These are phyloP conservation scores for Rhingia rostrata DNA, from an alignment of 2,888 invertebrate genomes.

Conservation along the genomic window DNA sequence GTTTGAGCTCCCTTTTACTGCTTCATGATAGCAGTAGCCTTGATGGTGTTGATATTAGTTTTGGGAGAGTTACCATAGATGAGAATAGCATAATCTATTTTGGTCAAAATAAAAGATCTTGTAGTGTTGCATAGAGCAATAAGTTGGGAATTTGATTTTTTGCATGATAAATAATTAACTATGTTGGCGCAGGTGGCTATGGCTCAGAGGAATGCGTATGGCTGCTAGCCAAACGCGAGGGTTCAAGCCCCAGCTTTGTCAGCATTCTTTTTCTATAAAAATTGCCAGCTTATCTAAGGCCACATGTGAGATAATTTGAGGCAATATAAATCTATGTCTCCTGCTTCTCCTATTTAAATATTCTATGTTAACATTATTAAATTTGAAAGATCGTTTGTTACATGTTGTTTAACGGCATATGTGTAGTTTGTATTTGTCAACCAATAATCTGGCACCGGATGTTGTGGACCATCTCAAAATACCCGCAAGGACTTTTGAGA, in stretches of 20 bases:
- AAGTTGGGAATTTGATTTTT: conserved; percentile 17
- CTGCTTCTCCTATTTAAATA: conserved; percentile 23
- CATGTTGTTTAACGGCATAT: conserved; percentile 15
- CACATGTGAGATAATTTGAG: conserved; percentile 13
- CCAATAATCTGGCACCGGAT: conserved; percentile 18
- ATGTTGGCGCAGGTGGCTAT: conserved; percentile 37
- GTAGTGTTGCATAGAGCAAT: conserved; percentile 8
- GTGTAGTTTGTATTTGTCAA: conserved; percentile 25
- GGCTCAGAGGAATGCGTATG: no score
- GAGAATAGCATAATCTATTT: conserved; percentile 35
- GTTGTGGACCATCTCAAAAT: neutral
- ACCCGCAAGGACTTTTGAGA: neutral
- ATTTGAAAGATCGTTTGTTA: neutral
- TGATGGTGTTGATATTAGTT: conserved; percentile 9
- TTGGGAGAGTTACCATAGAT: conserved; percentile 31
- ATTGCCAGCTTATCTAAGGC: no score
- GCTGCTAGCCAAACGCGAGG: no score
- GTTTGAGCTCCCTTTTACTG: no score
- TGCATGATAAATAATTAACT: conserved; percentile 32
- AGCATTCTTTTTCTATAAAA: conserved; percentile 22
- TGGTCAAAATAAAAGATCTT: conserved; percentile 33
- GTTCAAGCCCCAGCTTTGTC: no score
- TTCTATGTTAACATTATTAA: neutral
- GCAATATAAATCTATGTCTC: conserved; percentile 25
- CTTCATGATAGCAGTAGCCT: conserved; percentile 34